Percentiles rank a stretch among this genome's conserved stretches.
Conservation (phyloP, 2,113 vertebrate genomes). For the Charina bottae region DNA sequence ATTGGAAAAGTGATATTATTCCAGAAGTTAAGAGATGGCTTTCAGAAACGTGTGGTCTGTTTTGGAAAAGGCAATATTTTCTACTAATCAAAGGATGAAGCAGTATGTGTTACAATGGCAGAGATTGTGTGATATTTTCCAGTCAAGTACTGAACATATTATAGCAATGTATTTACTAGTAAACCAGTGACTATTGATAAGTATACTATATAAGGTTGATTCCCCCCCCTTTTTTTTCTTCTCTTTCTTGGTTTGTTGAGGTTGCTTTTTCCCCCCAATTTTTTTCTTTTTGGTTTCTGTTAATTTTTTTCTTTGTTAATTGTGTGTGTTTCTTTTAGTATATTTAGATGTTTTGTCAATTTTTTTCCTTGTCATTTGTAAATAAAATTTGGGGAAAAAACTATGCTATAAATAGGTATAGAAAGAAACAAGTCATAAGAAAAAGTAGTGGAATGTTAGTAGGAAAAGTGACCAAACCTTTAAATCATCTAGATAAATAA, state of each 20-base stretch:
- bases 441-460: neutral
- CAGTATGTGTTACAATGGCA: too few relatives aligned
- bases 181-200: neutral
- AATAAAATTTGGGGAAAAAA: neutral
- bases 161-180: neutral
- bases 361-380: neutral
- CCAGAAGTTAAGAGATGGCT: too few relatives aligned
- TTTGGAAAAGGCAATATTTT: too few relatives aligned
- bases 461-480: neutral
- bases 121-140: neutral
- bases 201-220: neutral
- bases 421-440: neutral
- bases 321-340: neutral
- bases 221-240: neutral
- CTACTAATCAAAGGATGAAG: too few relatives aligned
- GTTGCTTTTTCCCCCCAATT: neutral
- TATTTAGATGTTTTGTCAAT: neutral
- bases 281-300: neutral
- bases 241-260: neutral
- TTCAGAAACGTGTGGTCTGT: too few relatives aligned
- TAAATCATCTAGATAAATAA: neutral
- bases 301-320: neutral
- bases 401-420: neutral
- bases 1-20: too few relatives aligned
- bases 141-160: neutral